Evolutionary conservation across 1,140 invertebrate genomes (phyloP), one percentile per base, ranked within the genome.

Genomic region (Dinoponera quadriceps): DNA sequence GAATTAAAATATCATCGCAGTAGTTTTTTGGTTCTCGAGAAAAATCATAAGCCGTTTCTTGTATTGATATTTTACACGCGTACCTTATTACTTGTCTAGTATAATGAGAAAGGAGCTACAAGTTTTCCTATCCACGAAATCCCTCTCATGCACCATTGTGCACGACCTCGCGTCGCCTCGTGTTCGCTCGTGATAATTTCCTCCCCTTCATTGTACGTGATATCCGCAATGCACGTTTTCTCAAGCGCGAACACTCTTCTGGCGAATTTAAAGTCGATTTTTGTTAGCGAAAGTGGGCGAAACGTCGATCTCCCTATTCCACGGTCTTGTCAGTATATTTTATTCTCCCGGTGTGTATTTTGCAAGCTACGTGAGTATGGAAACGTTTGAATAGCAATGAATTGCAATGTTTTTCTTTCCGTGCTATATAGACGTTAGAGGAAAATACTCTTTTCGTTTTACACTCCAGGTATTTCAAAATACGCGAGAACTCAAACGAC

Each of bases 171-270:
- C 25, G 3, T 22, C 25, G 27, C 49, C 18, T 74, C 38, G 16
- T 49, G 25, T 75, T 75, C 63, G 44, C 49, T 73, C 59, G n/a
- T 22, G n/a, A 75, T 62, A 73, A 57, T 59, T 74, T 44, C 5
- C 3, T 29, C 20, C 22, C 20, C 54, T 16, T 44, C 2, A 22
- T 55, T 20, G n/a, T 20, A 3, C 18, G 11, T n/a, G 16, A 54
- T 54, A 4, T n/a, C 51, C n/a, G 3, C 2, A n/a, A 5, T 22
- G 18, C 48, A 22, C 25, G 16, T 66, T 77, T 14, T 20, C 7
- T 48, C 22, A 16, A 14, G 16, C 55, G 33, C 7, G 4, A 74
- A 59, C 22, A n/a, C 44, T 49, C 2, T 33, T 73, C 54, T 44
- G 29, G 9, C 4, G 54, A 59, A 73, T 62, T 73, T 44, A 11